Percentiles rank a stretch among this genome's conserved stretches.
Evolutionary conservation across 2,113 vertebrate genomes (phyloP).

Genomic region (Sturnira hondurensis): DNA sequence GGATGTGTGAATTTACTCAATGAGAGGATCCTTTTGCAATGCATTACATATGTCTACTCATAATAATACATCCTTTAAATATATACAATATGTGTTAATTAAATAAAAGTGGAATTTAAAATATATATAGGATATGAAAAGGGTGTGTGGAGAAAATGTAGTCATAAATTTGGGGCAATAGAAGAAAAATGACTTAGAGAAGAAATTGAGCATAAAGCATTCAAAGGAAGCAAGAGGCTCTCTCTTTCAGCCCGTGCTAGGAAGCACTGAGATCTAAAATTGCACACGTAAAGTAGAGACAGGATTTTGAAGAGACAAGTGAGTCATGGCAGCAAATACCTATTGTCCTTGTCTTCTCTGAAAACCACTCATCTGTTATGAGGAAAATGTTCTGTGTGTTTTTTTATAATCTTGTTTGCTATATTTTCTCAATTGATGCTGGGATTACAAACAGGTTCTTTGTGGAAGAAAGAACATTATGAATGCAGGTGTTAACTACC

Average conservation of each 20-base stretch:
- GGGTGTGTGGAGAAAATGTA: background rate
- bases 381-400: conserved; percentile 48
- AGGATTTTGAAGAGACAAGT: background rate
- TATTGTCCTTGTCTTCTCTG: conserved; percentile 17
- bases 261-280: conserved; percentile 54
- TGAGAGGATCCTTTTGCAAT: background rate
- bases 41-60: background rate
- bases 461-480: conserved; percentile 2
- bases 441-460: conserved; percentile 49
- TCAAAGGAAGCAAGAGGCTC: background rate
- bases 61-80: background rate
- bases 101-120: background rate
- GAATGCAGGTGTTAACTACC: conserved; percentile 27
- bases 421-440: conserved; percentile 14
- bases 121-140: background rate
- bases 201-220: conserved; percentile 1
- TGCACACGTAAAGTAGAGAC: background rate
- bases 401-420: conserved; percentile 42
- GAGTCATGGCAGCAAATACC: conserved; percentile 2
- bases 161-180: background rate
- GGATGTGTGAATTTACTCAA: background rate
- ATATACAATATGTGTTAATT: background rate
- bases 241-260: background rate
- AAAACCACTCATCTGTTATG: conserved; percentile 49
- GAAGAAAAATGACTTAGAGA: background rate